Base-by-base conservation (phyloP, 2,797 vertebrate species). In the Pangasius mekongensis region DNA sequence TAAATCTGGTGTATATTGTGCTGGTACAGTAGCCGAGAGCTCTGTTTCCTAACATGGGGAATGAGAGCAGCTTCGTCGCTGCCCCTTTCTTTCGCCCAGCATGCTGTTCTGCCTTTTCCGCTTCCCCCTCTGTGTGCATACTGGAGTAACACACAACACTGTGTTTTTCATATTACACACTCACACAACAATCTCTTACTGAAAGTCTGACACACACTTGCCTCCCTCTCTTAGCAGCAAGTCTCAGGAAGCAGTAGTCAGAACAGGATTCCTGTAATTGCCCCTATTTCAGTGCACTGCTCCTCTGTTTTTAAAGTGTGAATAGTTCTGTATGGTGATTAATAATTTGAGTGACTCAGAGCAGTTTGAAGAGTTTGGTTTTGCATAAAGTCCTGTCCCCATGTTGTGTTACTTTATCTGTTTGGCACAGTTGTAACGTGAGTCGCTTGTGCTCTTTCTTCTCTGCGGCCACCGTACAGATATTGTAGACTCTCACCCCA, bases 121-220 rank as follows among this genome's bases (percentile, higher is more conserved):
- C 86, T 84, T 88, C 77, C 69, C 47, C 33, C 71, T 66, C 77
- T 87, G 54, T 49, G 73, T 76, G 74, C 85, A 58, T 54, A 56
- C 86, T 84, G 69, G 86, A 89, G 78, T 84, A 87, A 84, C 67
- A 69, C 89, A 78, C 85, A 85, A 83, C 64, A 80, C 87, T 88
- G 83, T 71, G 81, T 71, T 64, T 71, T 89, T 87, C 67, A 52
- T 87, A 87, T 90, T 87, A 87, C 90, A 91, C 90, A 91, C 90
- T 91, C 80, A 85, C 81, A 89, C 90, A 49, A 36, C 80, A 69
- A 90, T 73, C 81, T 80, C 77, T 91, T 90, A 90, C 90, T 92
- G 89, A 89, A 90, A 91, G 82, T 92, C 90, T 92, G 92, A 92
- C 92, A 92, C 90, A 90, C 89, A 87, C 87, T 89, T 89, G 86